phyloP scores from a whole-genome alignment of 2,797 vertebrate species.

The Helicolenus hilgendorfi region DNA sequence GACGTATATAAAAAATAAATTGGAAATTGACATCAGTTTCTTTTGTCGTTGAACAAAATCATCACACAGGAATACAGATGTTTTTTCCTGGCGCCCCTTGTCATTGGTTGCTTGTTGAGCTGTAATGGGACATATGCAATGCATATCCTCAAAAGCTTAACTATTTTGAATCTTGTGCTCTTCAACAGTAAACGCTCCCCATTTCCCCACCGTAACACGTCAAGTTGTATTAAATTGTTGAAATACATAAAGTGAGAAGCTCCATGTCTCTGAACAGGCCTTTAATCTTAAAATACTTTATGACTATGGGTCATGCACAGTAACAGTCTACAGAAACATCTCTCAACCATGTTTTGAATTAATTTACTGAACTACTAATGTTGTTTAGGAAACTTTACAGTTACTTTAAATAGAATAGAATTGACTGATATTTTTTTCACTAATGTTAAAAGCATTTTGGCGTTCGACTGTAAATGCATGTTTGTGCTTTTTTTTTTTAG shows the following conservation, averaged over 20 bases:
- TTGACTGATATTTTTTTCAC: background rate
- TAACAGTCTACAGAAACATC: background rate
- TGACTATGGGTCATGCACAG: conserved; percentile 35
- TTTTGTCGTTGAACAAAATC: background rate
- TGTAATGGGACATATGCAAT: background rate
- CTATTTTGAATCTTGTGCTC: background rate
- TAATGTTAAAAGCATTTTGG: conserved; percentile 38
- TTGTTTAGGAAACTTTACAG: background rate
- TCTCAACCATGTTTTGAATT: conserved; percentile 13
- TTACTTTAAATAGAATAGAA: background rate
- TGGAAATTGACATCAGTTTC: background rate
- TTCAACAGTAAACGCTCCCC: background rate
- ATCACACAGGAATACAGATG: background rate
- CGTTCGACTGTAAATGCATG: conserved; percentile 52
- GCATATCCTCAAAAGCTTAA: background rate
- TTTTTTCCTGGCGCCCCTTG: background rate
- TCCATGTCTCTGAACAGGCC: background rate
- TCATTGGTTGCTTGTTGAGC: background rate
- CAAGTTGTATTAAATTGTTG: background rate
- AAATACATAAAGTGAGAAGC: background rate
- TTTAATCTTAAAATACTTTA: background rate
- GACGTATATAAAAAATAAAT: no score
- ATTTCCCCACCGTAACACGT: background rate
- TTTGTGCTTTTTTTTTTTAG: conserved; percentile 30
- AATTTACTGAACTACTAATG: conserved; percentile 43